Base-by-base conservation (phyloP, 1,140 invertebrate species). In the Saccostrea glomerata region DNA sequence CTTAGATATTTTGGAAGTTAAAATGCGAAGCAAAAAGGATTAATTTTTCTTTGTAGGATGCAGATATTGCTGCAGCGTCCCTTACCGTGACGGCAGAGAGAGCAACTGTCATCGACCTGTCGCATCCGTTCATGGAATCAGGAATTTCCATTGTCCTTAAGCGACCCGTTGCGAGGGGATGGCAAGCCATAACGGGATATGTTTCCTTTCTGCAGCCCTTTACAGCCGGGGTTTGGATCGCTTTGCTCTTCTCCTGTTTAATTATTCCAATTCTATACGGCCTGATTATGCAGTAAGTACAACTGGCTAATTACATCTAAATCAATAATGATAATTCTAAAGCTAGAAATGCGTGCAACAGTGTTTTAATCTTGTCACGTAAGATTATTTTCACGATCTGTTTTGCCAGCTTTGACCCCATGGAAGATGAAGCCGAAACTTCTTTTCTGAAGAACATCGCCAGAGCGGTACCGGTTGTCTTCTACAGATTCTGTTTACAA, bases 401-500 rank as follows among this genome's bases (percentile, higher is more conserved):
- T 3, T 55, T 55, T 23, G 47, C 23, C 54, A 85, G 84, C 23
- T 85, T 85, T 85, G 84, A 85, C 20, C 84, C 84, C 36, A 63
- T 85, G 23, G 84, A 85, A 85, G 84, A 85, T 3, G 84, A 85
- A 15, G 84, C 55, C 17, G 36, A 40, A 2, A 17, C 56, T 13
- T 30, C 9, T 60, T 17, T 85, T 7, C n/a, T 30, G 55, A 85
- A 36, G 30, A 85, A 85, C 20, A 85, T 63, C 25, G 30, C 58
- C n/a, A 6, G 56, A 23, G 84, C 55, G 17, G 56, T 85, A 40
- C 84, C 84, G 6, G 30, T 85, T 11, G 60, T 85, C 25, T 85
- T 85, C 56, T 85, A 85, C 25, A 85, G 84, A 85, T 36, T 85
- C 17, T 85, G 84, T 20, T 85, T 85, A 63, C 84, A 85, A 85